Conservation (phyloP, 1,140 invertebrate genomes). For the Helicoverpa zea region DNA sequence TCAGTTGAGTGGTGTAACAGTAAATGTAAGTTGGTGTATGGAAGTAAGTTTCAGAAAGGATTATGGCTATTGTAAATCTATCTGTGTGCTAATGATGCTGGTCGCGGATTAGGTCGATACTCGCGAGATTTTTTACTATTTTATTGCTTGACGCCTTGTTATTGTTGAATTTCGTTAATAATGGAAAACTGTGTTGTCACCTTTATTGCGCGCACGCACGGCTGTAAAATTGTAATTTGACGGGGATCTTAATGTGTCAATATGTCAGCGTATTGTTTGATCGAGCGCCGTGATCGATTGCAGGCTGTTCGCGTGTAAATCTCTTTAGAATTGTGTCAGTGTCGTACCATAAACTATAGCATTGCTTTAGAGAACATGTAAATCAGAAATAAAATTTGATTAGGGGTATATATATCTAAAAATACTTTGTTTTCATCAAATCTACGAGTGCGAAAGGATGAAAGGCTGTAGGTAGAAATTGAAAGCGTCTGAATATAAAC, state of each 20-base stretch:
- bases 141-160: constrained; percentile 52
- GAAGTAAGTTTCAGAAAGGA: constrained; percentile 71
- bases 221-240: constrained; percentile 44
- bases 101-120: constrained; percentile 57
- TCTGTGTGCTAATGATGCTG: constrained; percentile 69
- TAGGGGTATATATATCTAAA: too few relatives aligned
- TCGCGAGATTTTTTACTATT: constrained; percentile 46
- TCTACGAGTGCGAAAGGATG: too few relatives aligned
- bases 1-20: background rate
- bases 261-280: constrained; percentile 16
- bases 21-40: constrained; percentile 24
- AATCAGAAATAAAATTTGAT: too few relatives aligned
- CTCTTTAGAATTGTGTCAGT: background rate
- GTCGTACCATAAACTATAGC: too few relatives aligned
- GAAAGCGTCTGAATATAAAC: too few relatives aligned
- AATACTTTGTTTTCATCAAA: too few relatives aligned
- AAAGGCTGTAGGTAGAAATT: too few relatives aligned
- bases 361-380: too few relatives aligned
- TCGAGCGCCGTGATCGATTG: constrained; percentile 28
- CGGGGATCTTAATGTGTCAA: constrained; percentile 5
- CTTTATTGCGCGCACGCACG: constrained; percentile 31
- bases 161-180: constrained; percentile 35
- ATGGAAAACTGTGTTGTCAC: constrained; percentile 23
- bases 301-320: background rate
- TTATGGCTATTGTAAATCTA: constrained; percentile 76